These are phyloP conservation scores for Rhagoletis pomonella DNA, from an alignment of 1,140 invertebrate species.

Conservation along the genomic window DNA sequence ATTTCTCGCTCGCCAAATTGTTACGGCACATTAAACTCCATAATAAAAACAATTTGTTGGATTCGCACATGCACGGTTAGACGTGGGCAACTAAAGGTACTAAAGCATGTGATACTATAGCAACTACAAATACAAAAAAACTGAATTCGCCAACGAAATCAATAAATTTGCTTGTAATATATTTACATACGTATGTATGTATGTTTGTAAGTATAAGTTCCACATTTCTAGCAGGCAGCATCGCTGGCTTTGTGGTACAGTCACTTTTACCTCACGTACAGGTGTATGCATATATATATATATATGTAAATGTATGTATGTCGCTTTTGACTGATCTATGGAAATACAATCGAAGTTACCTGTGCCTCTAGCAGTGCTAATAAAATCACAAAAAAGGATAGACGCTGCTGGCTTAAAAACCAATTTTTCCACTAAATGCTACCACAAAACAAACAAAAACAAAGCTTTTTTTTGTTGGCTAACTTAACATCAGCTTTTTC, in stretches of 20 bases:
- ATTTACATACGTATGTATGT: neutral
- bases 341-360: too few relatives aligned
- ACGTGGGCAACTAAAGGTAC: neutral
- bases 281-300: neutral
- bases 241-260: neutral
- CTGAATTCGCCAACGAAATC: slow-evolving; percentile 23
- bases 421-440: slow-evolving; percentile 20
- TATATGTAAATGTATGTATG: too few relatives aligned
- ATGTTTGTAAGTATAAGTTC: neutral
- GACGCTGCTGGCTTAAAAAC: slow-evolving; percentile 19
- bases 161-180: slow-evolving; percentile 51
- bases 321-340: too few relatives aligned
- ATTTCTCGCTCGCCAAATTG: slow-evolving; percentile 50
- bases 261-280: neutral
- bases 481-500: slow-evolving; percentile 2
- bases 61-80: slow-evolving; percentile 25
- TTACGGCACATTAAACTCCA: slow-evolving; percentile 49
- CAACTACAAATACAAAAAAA: slow-evolving; percentile 9
- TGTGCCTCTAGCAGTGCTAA: neutral
- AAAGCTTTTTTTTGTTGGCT: slow-evolving; percentile 9
- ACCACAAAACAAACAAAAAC: slow-evolving; percentile 23
- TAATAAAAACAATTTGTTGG: slow-evolving; percentile 52
- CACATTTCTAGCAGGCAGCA: neutral
- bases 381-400: slow-evolving; percentile 2
- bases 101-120: neutral